Conservation (phyloP, 2,113 vertebrate species). For the Vidua chalybeata region DNA sequence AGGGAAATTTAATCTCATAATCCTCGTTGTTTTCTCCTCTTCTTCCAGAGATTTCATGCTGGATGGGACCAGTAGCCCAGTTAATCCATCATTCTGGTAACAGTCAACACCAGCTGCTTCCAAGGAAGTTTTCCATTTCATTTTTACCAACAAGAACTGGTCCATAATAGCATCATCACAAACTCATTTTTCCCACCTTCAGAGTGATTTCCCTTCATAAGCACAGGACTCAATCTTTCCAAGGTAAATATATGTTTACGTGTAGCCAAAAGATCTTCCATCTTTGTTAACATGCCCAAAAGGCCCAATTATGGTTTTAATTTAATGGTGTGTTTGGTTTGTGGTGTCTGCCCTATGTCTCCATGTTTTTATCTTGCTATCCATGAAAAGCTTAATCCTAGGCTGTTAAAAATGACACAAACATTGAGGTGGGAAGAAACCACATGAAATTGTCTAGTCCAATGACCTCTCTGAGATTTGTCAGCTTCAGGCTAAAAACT, state of each 20-base stretch:
- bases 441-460: not conserved
- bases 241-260: not conserved
- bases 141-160: not conserved
- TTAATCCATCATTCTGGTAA: not conserved
- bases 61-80: not conserved
- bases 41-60: not conserved
- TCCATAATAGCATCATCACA: not conserved
- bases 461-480: not conserved
- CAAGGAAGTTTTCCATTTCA: not conserved
- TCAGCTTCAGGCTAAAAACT: not conserved
- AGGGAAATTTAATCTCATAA: not conserved
- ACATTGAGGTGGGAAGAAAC: not conserved
- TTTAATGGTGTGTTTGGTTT: not conserved
- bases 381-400: not conserved
- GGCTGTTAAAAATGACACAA: not conserved
- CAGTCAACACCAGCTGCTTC: not conserved
- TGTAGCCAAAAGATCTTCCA: not conserved
- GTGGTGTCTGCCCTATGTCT: not conserved
- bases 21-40: not conserved
- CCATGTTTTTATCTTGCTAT: not conserved
- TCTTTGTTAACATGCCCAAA: not conserved
- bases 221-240: not conserved
- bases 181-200: not conserved
- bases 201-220: not conserved
- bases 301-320: not conserved